Percentiles rank a stretch among this genome's conserved stretches.
Conservation (phyloP, 1,140 invertebrate genomes). For the Archivesica marissinica region DNA sequence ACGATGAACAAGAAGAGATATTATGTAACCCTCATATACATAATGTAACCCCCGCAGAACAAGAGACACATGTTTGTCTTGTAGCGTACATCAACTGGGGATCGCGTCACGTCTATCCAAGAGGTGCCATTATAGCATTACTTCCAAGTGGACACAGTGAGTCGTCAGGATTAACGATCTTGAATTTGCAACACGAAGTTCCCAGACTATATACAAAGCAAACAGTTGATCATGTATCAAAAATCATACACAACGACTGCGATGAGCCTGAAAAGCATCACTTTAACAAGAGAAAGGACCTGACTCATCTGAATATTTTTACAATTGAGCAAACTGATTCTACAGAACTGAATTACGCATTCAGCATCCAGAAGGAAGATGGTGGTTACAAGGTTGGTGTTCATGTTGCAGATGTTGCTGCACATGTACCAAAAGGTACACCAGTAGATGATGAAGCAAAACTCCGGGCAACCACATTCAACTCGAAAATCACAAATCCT, state of each 20-base stretch:
- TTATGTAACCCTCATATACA: neutral
- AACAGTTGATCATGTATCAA: neutral
- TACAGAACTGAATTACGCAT: conserved; percentile 99
- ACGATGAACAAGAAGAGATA: neutral
- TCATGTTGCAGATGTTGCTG: conserved; percentile 82
- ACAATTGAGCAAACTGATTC: conserved; percentile 99
- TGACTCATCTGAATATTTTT: conserved; percentile 86
- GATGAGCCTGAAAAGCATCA: neutral
- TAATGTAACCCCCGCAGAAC: neutral
- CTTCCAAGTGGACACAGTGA: neutral
- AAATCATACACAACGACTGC: neutral
- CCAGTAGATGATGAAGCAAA: conserved; percentile 78
- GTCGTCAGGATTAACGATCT: neutral
- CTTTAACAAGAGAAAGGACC: conserved; percentile 86
- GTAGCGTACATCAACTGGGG: conserved; percentile 25
- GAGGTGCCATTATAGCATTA: conserved; percentile 18
- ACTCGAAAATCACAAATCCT: conserved; percentile 70
- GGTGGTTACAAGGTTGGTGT: conserved; percentile 71
- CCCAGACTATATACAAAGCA: conserved; percentile 2
- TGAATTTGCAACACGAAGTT: conserved; percentile 26
- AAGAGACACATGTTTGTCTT: neutral
- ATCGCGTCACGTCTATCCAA: conserved; percentile 9
- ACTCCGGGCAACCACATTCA: conserved; percentile 75
- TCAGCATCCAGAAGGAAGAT: conserved; percentile 87
- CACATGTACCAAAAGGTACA: conserved; percentile 71